A percentile compares a stretch with the other conserved stretches of the same genome.
phyloP scores from a whole-genome alignment of 2,797 vertebrate species.

The Columba guinea region DNA sequence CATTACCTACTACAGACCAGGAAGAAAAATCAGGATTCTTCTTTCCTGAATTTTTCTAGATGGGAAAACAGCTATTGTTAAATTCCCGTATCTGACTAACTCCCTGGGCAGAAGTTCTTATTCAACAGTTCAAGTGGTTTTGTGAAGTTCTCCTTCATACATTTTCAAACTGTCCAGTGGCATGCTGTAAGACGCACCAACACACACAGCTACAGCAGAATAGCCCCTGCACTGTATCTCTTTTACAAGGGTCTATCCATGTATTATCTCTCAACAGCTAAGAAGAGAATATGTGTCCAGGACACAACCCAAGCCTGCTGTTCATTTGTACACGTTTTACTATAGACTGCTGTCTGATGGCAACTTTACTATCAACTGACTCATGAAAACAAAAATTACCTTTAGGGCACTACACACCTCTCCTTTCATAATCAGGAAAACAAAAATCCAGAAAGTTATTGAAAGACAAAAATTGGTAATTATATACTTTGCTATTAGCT shows the following conservation, averaged over 20 bases:
- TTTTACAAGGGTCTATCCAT: not conserved
- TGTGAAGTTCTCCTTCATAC: not conserved
- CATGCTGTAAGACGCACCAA: not conserved
- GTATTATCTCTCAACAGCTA: not conserved
- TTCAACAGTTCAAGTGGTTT: not conserved
- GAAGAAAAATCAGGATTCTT: not conserved
- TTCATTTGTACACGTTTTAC: not conserved
- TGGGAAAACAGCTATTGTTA: not conserved
- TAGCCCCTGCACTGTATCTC: not conserved
- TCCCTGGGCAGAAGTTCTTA: not conserved
- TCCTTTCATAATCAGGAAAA: not conserved
- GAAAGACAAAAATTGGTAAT: not conserved
- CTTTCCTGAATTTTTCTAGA: not conserved
- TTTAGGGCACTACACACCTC: no score
- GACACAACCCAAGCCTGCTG: not conserved
- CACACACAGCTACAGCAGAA: not conserved
- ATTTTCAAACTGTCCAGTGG: not conserved
- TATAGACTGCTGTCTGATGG: not conserved
- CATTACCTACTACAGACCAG: not conserved
- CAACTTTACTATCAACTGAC: not conserved
- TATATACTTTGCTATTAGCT: not conserved
- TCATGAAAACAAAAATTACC: not conserved
- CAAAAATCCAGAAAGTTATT: not conserved
- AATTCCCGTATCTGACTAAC: not conserved
- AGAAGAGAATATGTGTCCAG: not conserved